Evolutionary conservation across 2,797 vertebrate species (phyloP).

Genomic region (Muraenolepis orangiensis): DNA sequence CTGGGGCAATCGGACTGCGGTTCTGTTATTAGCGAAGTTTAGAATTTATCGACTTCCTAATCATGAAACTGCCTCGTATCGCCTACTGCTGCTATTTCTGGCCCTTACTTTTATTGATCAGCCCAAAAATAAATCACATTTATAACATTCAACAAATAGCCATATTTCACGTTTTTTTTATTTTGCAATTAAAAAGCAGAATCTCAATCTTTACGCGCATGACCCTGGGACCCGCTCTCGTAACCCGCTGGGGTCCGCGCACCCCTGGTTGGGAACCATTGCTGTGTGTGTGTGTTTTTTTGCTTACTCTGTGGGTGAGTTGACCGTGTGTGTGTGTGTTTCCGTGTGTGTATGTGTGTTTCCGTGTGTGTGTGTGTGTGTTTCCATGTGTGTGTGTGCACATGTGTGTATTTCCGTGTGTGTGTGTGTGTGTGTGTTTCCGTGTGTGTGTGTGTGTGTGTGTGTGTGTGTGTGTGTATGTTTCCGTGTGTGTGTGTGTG

Average conservation of each 20-base stretch:
- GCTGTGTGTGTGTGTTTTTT: neutral
- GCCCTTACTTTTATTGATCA: too few species aligned
- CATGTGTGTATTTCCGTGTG: too few species aligned
- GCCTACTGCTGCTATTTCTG: too few species aligned
- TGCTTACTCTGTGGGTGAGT: too few species aligned
- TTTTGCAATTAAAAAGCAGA: neutral
- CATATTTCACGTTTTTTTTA: neutral
- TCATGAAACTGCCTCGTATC: too few species aligned
- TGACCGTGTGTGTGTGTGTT: neutral
- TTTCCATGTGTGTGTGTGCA: neutral
- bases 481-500: constrained; percentile 45
- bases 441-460: too few species aligned
- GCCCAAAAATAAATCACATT: too few species aligned
- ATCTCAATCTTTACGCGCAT: neutral
- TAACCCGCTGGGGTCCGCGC: too few species aligned
- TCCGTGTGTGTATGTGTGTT: constrained; percentile 37
- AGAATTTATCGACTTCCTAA: too few species aligned
- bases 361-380: constrained; percentile 7
- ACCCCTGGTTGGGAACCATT: neutral
- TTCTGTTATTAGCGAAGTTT: too few species aligned
- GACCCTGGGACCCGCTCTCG: too few species aligned
- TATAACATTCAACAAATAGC: neutral
- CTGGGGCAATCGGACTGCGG: neutral
- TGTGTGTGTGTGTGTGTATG: neutral
- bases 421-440: constrained; percentile 15